Base-by-base conservation (phyloP, 2,113 vertebrate species). In the Melospiza melodia region DNA sequence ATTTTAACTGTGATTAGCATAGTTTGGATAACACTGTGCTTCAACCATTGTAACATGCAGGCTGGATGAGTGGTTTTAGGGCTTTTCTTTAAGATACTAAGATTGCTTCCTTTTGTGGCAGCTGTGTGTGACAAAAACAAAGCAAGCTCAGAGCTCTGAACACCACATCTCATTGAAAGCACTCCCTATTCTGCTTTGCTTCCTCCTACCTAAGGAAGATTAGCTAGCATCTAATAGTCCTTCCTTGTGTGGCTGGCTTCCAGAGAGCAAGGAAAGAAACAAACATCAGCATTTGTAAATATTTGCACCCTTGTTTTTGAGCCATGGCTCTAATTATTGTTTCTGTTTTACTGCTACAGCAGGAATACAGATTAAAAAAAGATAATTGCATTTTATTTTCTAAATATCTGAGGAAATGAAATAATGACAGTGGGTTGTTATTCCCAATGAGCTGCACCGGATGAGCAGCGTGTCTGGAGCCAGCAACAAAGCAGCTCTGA, bases 321-420 rank as follows among this genome's bases (percentile, higher is more conserved):
- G 63, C 76, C 68, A 87, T 91, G 75, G 63, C 13, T 95, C 76
- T 94, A 95, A 93, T 95, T 93, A 83, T 33, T 77, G 48, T 90
- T 83, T 84, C 79, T 96, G 79, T 63, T 96, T 95, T 77, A 95
- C 72, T 88, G 61, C 76, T 90, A 33, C 55, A 92, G 61, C 73
- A 94, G 57, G 93, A 83, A 90, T 91, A 59, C 59, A 55, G 72
- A 93, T 93, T 93, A 86, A 94, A 96, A 91, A 69, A 88, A 81
- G 65, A 94, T 75, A 97, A 93, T 92, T 86, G 44, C 39, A 80
- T 95, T 90, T 95, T 85, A 25, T 72, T 95, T 71, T 86, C 72
- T 88, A 84, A 97, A 86, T 77, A 84, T 84, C 65, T 0, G 2
- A 96, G 94, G 95, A 95, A 96, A 95, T 94, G 27, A 77, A 95